These are phyloP conservation scores for Phymastichus coffea DNA, from an alignment of 1,140 invertebrate species.

Conservation along the genomic window DNA sequence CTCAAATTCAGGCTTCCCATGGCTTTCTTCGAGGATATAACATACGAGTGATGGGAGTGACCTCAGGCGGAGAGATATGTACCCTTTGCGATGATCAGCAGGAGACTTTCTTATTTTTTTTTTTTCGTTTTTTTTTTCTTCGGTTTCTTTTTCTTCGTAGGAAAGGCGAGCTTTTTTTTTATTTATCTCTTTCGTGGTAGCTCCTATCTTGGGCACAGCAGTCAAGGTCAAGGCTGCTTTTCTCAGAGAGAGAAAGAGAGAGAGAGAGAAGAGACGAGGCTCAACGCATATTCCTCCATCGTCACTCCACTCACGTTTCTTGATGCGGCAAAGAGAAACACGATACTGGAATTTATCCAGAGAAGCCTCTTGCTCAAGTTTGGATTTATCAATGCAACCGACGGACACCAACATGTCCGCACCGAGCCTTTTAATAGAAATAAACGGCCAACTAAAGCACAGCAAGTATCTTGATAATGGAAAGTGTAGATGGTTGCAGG, in stretches of 20 bases:
- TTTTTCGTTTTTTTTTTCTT: neutral
- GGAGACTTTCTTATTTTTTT: neutral
- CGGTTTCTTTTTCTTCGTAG: constrained; percentile 29
- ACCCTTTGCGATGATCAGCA: neutral
- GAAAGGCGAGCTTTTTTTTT: constrained; percentile 24
- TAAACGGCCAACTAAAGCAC: no score
- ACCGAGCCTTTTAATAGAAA: no score
- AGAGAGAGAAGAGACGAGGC: no score
- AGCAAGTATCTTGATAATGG: constrained; percentile 6
- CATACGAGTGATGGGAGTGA: constrained; percentile 39
- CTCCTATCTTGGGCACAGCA: constrained; percentile 32
- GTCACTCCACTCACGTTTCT: constrained; percentile 24
- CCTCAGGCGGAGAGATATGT: constrained; percentile 19
- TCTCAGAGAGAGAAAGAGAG: neutral
- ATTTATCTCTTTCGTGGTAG: constrained; percentile 20
- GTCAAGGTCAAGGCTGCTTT: constrained; percentile 43
- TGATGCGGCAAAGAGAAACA: constrained; percentile 1
- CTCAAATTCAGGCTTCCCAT: constrained; percentile 25
- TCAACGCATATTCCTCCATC: constrained; percentile 13
- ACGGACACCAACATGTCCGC: no score
- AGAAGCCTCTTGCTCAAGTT: no score
- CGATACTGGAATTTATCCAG: constrained; percentile 26
- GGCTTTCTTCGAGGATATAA: no score
- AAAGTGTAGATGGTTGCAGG: constrained; percentile 1
- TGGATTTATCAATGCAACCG: no score